These are phyloP conservation scores for Brachyhypopomus occidentalis DNA, from an alignment of 2,113 vertebrate species.

Conservation along the genomic window DNA sequence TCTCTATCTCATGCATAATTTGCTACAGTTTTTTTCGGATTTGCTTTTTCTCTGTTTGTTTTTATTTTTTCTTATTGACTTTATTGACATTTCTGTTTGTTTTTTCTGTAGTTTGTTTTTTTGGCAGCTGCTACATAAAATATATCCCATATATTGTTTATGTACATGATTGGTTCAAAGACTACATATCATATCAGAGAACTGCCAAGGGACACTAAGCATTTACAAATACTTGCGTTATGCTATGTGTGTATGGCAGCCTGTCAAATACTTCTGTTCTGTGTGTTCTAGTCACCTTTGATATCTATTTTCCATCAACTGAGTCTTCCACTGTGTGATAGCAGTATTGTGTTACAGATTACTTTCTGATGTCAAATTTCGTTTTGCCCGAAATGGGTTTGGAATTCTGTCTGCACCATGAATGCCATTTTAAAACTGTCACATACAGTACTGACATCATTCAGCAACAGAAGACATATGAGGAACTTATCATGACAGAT, in stretches of 20 bases:
- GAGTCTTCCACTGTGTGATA: conserved; percentile 1
- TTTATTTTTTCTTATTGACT: conserved; percentile 8
- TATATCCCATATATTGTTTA: neutral
- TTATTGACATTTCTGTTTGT: neutral
- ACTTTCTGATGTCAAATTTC: conserved; percentile 37
- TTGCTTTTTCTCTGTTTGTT: neutral
- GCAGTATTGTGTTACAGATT: conserved; percentile 20
- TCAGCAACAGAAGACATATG: conserved; percentile 1
- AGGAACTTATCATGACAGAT: conserved; percentile 14
- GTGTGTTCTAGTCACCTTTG: neutral
- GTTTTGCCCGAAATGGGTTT: conserved; percentile 21
- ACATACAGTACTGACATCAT: neutral
- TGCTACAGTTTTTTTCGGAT: neutral
- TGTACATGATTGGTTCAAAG: neutral
- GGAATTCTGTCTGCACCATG: neutral
- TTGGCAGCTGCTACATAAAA: too few relatives aligned
- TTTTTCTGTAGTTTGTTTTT: too few relatives aligned
- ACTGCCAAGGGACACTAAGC: neutral
- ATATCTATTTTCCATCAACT: conserved; percentile 17
- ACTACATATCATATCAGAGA: neutral
- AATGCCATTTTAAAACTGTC: conserved; percentile 27
- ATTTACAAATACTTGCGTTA: neutral
- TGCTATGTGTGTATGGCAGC: conserved; percentile 1
- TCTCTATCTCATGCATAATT: neutral
- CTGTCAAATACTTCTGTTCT: conserved; percentile 2